Evolutionary conservation across 2,797 vertebrate genomes (phyloP).

Genomic region (Leptodactylus fallax): DNA sequence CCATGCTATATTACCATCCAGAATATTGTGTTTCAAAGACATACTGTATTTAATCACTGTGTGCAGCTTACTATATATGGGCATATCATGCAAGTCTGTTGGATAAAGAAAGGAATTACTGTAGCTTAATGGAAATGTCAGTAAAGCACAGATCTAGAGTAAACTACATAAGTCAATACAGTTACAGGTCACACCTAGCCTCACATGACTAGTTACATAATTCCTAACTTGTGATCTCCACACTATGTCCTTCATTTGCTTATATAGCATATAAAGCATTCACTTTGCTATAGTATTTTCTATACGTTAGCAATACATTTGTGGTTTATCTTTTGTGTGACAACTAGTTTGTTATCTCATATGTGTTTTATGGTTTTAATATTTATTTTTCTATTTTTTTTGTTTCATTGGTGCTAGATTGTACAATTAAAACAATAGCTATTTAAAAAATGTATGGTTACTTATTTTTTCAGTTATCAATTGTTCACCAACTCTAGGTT

Average conservation of each 20-base stretch:
- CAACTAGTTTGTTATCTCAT: too few species aligned
- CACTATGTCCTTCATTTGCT: not conserved
- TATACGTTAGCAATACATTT: too few species aligned
- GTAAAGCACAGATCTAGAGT: not conserved
- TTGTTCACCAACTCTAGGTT: too few species aligned
- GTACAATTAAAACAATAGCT: too few species aligned
- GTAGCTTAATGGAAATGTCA: not conserved
- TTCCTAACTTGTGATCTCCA: not conserved
- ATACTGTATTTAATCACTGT: not conserved
- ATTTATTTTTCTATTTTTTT: too few species aligned
- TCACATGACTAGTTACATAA: constrained; percentile 13
- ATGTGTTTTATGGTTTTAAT: too few species aligned
- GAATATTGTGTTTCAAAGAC: not conserved
- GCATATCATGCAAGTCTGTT: not conserved
- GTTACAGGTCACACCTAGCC: not conserved
- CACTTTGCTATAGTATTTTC: not conserved
- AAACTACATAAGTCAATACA: constrained; percentile 8
- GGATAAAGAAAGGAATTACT: not conserved
- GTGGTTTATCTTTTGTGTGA: too few species aligned
- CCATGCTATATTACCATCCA: not conserved
- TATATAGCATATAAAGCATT: not conserved
- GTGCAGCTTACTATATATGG: constrained; percentile 13
- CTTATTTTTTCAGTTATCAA: too few species aligned
- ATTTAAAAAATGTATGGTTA: too few species aligned
- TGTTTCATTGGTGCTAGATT: too few species aligned